A percentile compares a stretch with the other conserved stretches of the same genome.
Conservation (phyloP, 2,113 vertebrate genomes). For the Podarcis raffonei region DNA sequence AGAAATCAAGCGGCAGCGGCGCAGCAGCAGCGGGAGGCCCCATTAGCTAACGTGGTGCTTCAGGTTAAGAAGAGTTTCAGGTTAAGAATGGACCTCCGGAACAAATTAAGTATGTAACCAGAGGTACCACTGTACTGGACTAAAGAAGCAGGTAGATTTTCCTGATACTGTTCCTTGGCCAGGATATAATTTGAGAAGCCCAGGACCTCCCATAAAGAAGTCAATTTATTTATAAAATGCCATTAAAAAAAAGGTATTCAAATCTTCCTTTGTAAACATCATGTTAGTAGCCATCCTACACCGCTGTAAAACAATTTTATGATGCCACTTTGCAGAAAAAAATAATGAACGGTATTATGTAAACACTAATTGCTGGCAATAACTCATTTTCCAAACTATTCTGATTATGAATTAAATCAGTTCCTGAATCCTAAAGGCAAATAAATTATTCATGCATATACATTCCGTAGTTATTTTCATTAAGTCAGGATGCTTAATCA, state of each 20-base stretch:
- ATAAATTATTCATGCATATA: not conserved
- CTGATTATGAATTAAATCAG: not conserved
- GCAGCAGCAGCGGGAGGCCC: too few relatives aligned
- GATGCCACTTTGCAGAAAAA: not conserved
- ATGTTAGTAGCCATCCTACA: not conserved
- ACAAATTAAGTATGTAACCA: too few relatives aligned
- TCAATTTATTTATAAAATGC: not conserved
- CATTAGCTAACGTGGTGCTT: too few relatives aligned
- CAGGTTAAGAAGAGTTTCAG: too few relatives aligned
- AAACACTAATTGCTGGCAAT: slow-evolving; percentile 7
- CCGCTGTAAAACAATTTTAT: not conserved
- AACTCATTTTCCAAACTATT: not conserved
- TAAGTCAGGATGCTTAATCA: not conserved
- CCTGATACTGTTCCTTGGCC: not conserved
- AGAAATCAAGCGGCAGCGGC: too few relatives aligned
- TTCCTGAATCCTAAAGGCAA: not conserved
- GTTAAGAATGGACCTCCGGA: too few relatives aligned
- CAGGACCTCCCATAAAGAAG: not conserved
- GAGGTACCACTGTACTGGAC: not conserved
- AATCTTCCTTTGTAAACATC: not conserved
- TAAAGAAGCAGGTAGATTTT: not conserved
- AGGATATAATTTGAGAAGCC: not conserved
- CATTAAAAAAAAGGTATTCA: not conserved
- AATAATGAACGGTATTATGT: not conserved
- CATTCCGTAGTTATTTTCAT: not conserved